These are phyloP conservation scores for Corydoras maculifer DNA, from an alignment of 2,113 vertebrate genomes.

Conservation along the genomic window DNA sequence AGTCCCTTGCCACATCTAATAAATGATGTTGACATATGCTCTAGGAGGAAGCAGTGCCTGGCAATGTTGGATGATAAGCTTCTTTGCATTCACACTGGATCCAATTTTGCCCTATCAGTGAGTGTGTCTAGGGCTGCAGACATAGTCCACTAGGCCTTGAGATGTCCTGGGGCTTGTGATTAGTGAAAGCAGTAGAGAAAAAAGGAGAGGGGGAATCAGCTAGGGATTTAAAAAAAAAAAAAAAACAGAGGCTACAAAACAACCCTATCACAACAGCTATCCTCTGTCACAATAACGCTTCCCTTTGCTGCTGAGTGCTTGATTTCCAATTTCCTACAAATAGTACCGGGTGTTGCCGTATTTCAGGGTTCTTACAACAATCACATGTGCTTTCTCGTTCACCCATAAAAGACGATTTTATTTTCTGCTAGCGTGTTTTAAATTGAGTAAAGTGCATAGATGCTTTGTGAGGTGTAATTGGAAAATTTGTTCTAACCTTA, in stretches of 20 bases:
- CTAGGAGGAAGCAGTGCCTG: conserved; percentile 68
- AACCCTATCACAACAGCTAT: conserved; percentile 43
- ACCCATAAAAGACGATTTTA: conserved; percentile 40
- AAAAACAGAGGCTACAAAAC: conserved; percentile 34
- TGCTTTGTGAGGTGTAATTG: conserved; percentile 33
- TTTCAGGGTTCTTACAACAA: conserved; percentile 16
- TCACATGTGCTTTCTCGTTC: conserved; percentile 30
- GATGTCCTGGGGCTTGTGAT: conserved; percentile 67
- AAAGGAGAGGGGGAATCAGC: conserved; percentile 29
- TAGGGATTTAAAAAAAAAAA: conserved; percentile 37
- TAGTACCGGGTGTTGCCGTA: conserved; percentile 33
- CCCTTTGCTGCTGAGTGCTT: conserved; percentile 42
- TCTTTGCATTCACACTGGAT: conserved; percentile 75
- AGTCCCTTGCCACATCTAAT: conserved; percentile 75
- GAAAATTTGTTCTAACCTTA: conserved; percentile 19
- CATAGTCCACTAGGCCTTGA: conserved; percentile 60
- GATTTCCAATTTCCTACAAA: conserved; percentile 48
- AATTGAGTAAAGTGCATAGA: conserved; percentile 27
- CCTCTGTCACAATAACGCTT: conserved; percentile 45
- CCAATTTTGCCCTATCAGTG: conserved; percentile 76
- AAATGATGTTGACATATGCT: conserved; percentile 80
- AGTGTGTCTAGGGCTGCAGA: conserved; percentile 61
- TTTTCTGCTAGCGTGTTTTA: conserved; percentile 36
- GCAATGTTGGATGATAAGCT: conserved; percentile 71
- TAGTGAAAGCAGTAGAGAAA: conserved; percentile 57